Percentiles rank a stretch among this genome's conserved stretches.
These are phyloP conservation scores for Cyanoliseus patagonus DNA, from an alignment of 2,113 vertebrate species.

Conservation along the genomic window DNA sequence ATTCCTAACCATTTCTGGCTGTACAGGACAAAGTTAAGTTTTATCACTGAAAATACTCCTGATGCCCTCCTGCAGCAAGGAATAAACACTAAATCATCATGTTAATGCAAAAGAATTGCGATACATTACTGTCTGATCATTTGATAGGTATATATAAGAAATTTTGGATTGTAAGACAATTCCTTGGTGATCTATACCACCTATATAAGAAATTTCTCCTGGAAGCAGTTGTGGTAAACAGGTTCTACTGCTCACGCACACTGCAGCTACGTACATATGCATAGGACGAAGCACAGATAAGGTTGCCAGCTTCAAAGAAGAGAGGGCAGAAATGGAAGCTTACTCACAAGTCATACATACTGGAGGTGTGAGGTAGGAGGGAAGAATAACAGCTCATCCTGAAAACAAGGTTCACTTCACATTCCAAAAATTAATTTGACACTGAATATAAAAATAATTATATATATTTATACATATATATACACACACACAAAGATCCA, in stretches of 20 bases:
- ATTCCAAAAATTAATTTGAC: slow-evolving; percentile 13
- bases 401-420: slow-evolving; percentile 15
- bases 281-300: background rate
- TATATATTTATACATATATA: background rate
- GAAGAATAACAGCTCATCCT: slow-evolving; percentile 51
- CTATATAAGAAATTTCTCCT: background rate
- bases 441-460: slow-evolving; percentile 6
- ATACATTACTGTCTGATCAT: background rate
- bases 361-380: slow-evolving; percentile 63
- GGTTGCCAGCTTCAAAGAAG: slow-evolving; percentile 22
- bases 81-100: background rate
- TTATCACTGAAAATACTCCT: background rate
- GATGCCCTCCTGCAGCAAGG: background rate
- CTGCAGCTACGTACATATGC: background rate
- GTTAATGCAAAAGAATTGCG: background rate
- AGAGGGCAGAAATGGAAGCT: slow-evolving; percentile 63
- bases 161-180: background rate
- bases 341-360: slow-evolving; percentile 60
- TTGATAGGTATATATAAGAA: background rate
- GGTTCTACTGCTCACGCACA: background rate
- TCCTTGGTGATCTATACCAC: background rate
- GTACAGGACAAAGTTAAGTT: background rate
- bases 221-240: background rate
- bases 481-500: background rate
- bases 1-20: background rate